Evolutionary conservation across 2,888 invertebrate genomes (phyloP).

Genomic region (Acanthosoma haemorrhoidale): DNA sequence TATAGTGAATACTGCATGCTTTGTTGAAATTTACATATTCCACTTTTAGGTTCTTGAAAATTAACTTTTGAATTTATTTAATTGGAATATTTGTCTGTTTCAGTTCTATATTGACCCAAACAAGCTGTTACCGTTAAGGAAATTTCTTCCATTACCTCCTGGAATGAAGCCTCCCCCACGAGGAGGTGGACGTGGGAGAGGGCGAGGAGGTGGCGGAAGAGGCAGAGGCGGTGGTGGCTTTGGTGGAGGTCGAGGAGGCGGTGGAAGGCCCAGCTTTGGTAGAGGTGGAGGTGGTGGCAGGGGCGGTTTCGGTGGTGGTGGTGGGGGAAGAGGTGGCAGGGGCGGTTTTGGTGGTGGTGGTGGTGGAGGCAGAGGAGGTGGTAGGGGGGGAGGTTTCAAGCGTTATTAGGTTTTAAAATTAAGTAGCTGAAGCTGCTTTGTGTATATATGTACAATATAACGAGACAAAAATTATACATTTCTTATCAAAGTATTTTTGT

Average conservation of each 20-base stretch:
- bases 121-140: slow-evolving; percentile 80
- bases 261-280: slow-evolving; percentile 44
- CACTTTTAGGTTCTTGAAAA: no score
- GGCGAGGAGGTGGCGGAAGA: slow-evolving; percentile 48
- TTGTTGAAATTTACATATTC: no score
- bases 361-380: slow-evolving; percentile 36
- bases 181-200: slow-evolving; percentile 50
- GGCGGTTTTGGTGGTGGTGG: slow-evolving; percentile 42
- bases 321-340: slow-evolving; percentile 42
- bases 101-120: slow-evolving; percentile 89
- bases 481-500: no score
- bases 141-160: slow-evolving; percentile 75
- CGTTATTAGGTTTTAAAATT: no score
- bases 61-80: neutral
- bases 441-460: neutral
- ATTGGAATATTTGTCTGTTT: slow-evolving; percentile 33
- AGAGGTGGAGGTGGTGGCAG: slow-evolving; percentile 47
- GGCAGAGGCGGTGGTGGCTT: slow-evolving; percentile 47
- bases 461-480: no score
- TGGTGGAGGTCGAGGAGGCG: slow-evolving; percentile 44
- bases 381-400: slow-evolving; percentile 31
- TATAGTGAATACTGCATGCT: no score
- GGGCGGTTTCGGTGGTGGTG: slow-evolving; percentile 46
- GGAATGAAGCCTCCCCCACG: slow-evolving; percentile 58
- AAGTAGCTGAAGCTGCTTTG: neutral